Evolutionary conservation across 2,113 vertebrate species (phyloP).

Genomic region (Gasterosteus nipponicus): DNA sequence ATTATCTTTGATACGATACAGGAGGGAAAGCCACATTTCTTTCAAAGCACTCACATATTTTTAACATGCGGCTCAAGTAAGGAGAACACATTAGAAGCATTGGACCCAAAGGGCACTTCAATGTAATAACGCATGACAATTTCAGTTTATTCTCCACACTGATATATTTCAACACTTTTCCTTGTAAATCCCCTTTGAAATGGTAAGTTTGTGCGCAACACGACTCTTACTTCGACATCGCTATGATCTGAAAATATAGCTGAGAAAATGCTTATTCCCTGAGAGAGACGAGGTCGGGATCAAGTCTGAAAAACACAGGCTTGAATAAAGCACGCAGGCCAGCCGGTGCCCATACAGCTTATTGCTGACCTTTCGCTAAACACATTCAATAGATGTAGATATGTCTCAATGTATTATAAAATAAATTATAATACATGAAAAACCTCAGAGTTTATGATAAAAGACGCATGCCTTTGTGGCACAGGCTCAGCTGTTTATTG

Average conservation of each 20-base stretch:
- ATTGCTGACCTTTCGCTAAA: conserved; percentile 33
- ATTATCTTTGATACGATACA: conserved; percentile 60
- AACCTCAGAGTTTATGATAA: background rate
- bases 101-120: conserved; percentile 50
- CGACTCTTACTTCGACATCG: conserved; percentile 4
- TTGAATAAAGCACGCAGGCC: conserved; percentile 32
- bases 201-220: background rate
- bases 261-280: conserved; percentile 14
- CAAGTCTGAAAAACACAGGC: conserved; percentile 23
- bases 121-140: conserved; percentile 44
- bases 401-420: conserved; percentile 11
- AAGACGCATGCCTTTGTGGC: background rate
- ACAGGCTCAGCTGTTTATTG: conserved; percentile 10
- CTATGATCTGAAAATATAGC: background rate
- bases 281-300: conserved; percentile 8
- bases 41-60: conserved; percentile 39
- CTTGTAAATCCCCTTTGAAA: conserved; percentile 5
- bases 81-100: conserved; percentile 20
- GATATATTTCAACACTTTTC: conserved; percentile 15
- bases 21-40: conserved; percentile 34
- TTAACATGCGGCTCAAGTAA: conserved; percentile 39
- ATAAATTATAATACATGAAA: background rate
- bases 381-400: conserved; percentile 26
- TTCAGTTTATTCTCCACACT: conserved; percentile 3
- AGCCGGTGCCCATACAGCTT: conserved; percentile 1